Evolutionary conservation across 1,140 invertebrate species (phyloP), one percentile per base, ranked within the genome.

Genomic region (Lordiphosa stackelbergi): DNA sequence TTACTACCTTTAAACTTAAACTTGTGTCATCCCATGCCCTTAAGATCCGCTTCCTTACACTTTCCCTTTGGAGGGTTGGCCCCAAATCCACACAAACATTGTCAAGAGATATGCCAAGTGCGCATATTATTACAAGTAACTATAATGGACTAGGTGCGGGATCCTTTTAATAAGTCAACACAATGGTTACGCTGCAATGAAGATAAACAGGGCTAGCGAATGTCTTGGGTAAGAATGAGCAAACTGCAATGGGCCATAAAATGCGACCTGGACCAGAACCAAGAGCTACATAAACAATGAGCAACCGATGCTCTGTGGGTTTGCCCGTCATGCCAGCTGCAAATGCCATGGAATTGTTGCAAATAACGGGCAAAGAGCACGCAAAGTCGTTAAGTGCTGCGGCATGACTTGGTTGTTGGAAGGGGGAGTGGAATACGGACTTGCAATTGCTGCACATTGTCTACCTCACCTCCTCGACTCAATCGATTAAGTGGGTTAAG

Each of bases 401-500:
- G 49, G 45, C 69, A 69, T 69, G 65, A 65, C 65, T 68, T 60
- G 53, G 64, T 13, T 45, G 47, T 35, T 9, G 12, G 13, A 5
- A 13, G 13, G 13, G 22, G 42, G 5, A 7, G n/a, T 28, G 24
- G 42, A 8, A 8, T 7, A 8, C 34, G 31, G 48, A 53, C 45
- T 36, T 48, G 55, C 10, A 45, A 41, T 38, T 53, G 49, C 69
- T 69, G 53, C 53, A 57, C 45, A 61, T 57, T 60, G 66, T 43
- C 48, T 54, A 13, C 34, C 13, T 13, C 6, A 19, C 8, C 34
- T 22, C 22, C 52, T 59, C 28, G 52, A 36, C 53, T 52, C 55
- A 61, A 71, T 75, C 73, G 68, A 77, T 77, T 72, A 78, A 77
- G 73, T 60, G 69, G 69, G 61, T 77, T 77, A 77, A 77, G 73